phyloP scores from a whole-genome alignment of 2,797 vertebrate species.

The Ara ararauna region DNA sequence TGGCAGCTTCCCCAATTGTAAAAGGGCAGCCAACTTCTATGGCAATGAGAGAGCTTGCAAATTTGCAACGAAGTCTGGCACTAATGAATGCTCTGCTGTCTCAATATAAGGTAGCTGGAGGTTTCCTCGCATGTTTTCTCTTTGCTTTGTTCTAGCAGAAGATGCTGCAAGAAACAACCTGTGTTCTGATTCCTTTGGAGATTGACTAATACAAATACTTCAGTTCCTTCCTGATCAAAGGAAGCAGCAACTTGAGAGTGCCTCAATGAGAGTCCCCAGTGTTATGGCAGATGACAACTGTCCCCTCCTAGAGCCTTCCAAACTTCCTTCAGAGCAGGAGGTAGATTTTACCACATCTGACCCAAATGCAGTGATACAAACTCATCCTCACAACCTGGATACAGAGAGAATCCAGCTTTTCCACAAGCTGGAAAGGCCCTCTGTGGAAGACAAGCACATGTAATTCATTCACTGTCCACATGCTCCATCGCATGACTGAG shows the following conservation, averaged over 20 bases:
- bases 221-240: conserved; percentile 40
- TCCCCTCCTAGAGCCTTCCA: neutral
- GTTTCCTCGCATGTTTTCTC: conserved; percentile 34
- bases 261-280: neutral
- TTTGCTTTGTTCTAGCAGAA: conserved; percentile 47
- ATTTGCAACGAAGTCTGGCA: conserved; percentile 55
- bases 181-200: neutral
- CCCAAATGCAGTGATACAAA: neutral
- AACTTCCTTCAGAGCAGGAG: neutral
- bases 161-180: conserved; percentile 43
- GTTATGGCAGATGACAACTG: neutral
- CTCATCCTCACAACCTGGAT: neutral
- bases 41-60: conserved; percentile 59
- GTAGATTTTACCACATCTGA: neutral
- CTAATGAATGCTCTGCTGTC: conserved; percentile 52
- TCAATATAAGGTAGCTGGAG: conserved; percentile 43
- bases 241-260: neutral
- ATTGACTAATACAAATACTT: conserved; percentile 52
- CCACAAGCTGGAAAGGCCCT: neutral
- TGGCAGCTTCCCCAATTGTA: conserved; percentile 62
- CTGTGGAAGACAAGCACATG: neutral
- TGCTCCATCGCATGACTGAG: neutral
- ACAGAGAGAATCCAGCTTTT: neutral
- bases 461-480: neutral
- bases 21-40: conserved; percentile 67